Conservation (phyloP, 2,113 vertebrate species). For the Melanostigma gelatinosum region DNA sequence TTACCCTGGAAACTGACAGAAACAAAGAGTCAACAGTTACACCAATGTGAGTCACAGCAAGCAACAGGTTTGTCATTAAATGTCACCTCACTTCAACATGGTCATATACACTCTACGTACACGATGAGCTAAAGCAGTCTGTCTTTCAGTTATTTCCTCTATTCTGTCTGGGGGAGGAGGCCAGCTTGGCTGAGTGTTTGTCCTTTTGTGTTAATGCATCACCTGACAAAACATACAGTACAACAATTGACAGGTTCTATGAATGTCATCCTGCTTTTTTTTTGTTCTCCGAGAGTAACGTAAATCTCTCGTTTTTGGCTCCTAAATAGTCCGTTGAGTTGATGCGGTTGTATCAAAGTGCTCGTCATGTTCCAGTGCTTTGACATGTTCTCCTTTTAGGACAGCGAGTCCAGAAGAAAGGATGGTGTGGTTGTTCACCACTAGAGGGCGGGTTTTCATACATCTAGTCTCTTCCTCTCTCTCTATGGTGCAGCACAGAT, state of each 20-base stretch:
- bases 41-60: constrained; percentile 93
- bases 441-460: constrained; percentile 64
- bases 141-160: constrained; percentile 91
- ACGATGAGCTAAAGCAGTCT: constrained; percentile 84
- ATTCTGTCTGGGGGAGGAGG: constrained; percentile 42
- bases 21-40: constrained; percentile 88
- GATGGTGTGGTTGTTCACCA: constrained; percentile 47
- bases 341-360: constrained; percentile 81
- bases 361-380: constrained; percentile 84
- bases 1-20: constrained; percentile 66
- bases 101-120: constrained; percentile 87
- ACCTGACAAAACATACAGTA: constrained; percentile 64
- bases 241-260: constrained; percentile 53
- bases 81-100: constrained; percentile 86
- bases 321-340: constrained; percentile 57
- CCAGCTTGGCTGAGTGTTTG: constrained; percentile 68
- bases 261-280: constrained; percentile 30
- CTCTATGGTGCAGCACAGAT: constrained; percentile 79
- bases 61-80: constrained; percentile 83
- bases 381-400: constrained; percentile 38
- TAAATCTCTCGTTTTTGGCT: constrained; percentile 55
- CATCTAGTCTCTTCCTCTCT: constrained; percentile 56
- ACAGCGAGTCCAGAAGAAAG: constrained; percentile 32
- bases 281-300: constrained; percentile 44
- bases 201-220: constrained; percentile 39